Base-by-base conservation (phyloP, 2,888 invertebrate species). In the Cetonia aurata region DNA sequence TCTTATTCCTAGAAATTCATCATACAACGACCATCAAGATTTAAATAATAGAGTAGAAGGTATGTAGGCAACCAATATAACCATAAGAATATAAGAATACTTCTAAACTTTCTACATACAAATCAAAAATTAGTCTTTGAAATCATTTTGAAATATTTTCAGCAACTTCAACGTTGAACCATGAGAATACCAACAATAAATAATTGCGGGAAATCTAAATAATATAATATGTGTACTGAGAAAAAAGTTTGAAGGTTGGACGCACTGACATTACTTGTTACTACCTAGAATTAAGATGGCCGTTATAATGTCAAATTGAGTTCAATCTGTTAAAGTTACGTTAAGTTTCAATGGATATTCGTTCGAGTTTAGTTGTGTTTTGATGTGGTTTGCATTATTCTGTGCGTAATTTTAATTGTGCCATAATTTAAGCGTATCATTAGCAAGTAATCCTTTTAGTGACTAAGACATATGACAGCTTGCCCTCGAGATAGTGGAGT, bases 261-360 rank as follows among this genome's bases (percentile, higher is more conserved):
- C 19, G 57, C 6, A 31, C 48, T 67, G 67, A 13, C 56, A 37
- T 31, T 15, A 44, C 41, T 13, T 6, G 37, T 15, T 19, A 56
- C 15, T 60, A 19, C 15, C 41, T 59, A 42, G 6, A 33, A 25
- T 15, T 33, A 68, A 68, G 57, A 68, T 68, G 68, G 68, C 48
- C 6, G 48, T 55, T 57, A 31, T 50, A 17, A 48, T 57, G 44
- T 68, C 68, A 68, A 56, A 57, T 33, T 62, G 48, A 50, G 62
- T 62, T 33, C 62, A 50, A 50, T 50, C 50, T 65, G 62, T 65
- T 65, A 50, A 50, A 19, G 50, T 65, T 65, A n/a, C 37, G 62
- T 62, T 62, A 12, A 13, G 62, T 65, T 65, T 52, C 33, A 48
- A 65, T 65, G 17, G 33, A 37, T 65, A 50, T 65, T 62, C 15